phyloP scores from a whole-genome alignment of 2,888 invertebrate genomes.

The Drosophila helvetica region DNA sequence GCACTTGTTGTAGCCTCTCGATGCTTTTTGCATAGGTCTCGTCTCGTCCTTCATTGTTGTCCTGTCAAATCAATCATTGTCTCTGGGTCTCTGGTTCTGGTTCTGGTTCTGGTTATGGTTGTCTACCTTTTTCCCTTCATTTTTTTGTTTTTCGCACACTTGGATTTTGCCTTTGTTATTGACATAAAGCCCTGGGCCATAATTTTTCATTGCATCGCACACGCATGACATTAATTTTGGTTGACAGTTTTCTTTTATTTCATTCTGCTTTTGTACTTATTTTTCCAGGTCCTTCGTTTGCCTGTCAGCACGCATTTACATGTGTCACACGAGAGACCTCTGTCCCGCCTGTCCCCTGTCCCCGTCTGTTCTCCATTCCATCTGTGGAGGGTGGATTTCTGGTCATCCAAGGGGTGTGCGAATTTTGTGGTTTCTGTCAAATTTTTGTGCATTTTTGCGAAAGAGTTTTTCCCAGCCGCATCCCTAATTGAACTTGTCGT shows the following conservation, averaged over 20 bases:
- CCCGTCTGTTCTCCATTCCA: slow-evolving; percentile 2
- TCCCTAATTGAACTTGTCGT: slow-evolving; percentile 74
- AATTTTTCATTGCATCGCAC: slow-evolving; percentile 83
- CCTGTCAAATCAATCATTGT: slow-evolving; percentile 83
- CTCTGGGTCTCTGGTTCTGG: slow-evolving; percentile 54
- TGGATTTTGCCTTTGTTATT: slow-evolving; percentile 73
- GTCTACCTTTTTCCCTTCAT: slow-evolving; percentile 3
- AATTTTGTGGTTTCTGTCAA: slow-evolving; percentile 36
- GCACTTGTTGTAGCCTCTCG: slow-evolving; percentile 34
- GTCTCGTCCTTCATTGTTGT: slow-evolving; percentile 42
- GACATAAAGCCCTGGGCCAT: slow-evolving; percentile 81
- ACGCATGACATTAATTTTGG: slow-evolving; percentile 82
- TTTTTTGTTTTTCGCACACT: slow-evolving; percentile 37
- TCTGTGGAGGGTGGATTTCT: slow-evolving; percentile 7
- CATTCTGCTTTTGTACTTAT: slow-evolving; percentile 56
- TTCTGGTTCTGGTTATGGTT: slow-evolving; percentile 16
- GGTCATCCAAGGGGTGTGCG: slow-evolving; percentile 10
- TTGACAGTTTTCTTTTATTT: slow-evolving; percentile 82
- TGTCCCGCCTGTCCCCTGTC: slow-evolving; percentile 6
- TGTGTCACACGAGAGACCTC: slow-evolving; percentile 60
- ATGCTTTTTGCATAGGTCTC: slow-evolving; percentile 27
- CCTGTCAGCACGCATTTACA: slow-evolving; percentile 79
- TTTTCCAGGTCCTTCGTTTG: slow-evolving; percentile 51
- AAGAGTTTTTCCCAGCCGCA: slow-evolving; percentile 15
- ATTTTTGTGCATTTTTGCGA: slow-evolving; percentile 10